Evolutionary conservation across 2,888 invertebrate species (phyloP), one percentile per base, ranked within the genome.

Genomic region (Acheta domesticus): DNA sequence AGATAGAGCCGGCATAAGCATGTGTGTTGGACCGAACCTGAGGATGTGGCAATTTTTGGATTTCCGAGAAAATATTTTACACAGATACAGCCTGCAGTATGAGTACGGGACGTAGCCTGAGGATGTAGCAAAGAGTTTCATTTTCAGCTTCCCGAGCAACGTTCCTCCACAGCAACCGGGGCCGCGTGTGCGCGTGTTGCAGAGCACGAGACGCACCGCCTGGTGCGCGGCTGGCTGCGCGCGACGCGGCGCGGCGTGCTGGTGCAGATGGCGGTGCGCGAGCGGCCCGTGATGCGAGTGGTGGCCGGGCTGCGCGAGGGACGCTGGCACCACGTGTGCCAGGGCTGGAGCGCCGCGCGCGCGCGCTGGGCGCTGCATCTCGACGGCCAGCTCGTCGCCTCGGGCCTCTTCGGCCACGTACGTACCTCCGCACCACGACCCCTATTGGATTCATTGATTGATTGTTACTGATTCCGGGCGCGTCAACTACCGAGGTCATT

Each of bases 271-370:
- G 86, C 87, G 23, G 86, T 90, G n/a, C 88, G 91, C 48, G 87
- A 85, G 76, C 85, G 88, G 11, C 85, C 87, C 0, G 87, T 90
- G 77, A 79, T 82, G 81, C 78, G 76, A n/a, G 80, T 79, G 49
- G 74, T 80, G 2, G 62, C 81, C 50, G 81, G 79, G 12, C 20
- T 82, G 12, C 49, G 50, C 20, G 77, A 21, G 5, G 79, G 80
- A 12, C 88, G 88, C 11, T 93, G 93, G 93, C 89, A 90, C 77
- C 92, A 93, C 84, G 85, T 92, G 21, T 93, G 93, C 82, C 87
- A 92, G 82, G 92, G 92, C 76, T 93, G 92, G 89, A 90, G 91
- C 82, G 89, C 91, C 0, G 87, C 87, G 79, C 87, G 86, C 77
- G 92, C 90, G n/a, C 88, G 89, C 11, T 92, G 91, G 90, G 90